Conservation (phyloP, 1,140 invertebrate species). For the Sitobion miscanthi region DNA sequence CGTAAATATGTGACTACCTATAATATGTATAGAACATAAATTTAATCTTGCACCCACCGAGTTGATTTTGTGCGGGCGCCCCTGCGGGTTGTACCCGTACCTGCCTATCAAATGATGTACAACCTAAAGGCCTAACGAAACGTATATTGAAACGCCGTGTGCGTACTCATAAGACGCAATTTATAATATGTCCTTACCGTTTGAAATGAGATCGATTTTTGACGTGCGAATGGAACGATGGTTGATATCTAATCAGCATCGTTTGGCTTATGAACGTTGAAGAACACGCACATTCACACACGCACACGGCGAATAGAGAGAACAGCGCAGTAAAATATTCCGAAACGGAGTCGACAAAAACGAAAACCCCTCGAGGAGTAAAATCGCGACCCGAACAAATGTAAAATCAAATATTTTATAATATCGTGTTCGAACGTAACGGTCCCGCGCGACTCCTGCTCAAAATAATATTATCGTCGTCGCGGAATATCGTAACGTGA, state of each 20-base stretch:
- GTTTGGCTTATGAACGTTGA: slow-evolving; percentile 35
- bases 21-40: too few species aligned
- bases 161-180: not conserved
- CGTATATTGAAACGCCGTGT: not conserved
- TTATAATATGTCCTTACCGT: slow-evolving; percentile 30
- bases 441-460: not conserved
- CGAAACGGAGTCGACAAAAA: not conserved
- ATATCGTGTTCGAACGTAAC: too few species aligned
- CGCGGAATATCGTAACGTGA: not conserved
- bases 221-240: slow-evolving; percentile 27
- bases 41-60: too few species aligned
- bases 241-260: slow-evolving; percentile 52
- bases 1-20: too few species aligned
- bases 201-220: slow-evolving; percentile 46
- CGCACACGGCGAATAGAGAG: not conserved
- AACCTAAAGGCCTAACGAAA: not conserved
- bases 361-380: not conserved
- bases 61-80: too few species aligned
- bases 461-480: not conserved
- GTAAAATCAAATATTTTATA: too few species aligned
- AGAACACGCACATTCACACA: slow-evolving; percentile 33
- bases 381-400: not conserved
- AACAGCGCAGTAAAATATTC: not conserved
- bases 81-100: too few species aligned
- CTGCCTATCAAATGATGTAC: not conserved